Evolutionary conservation across 2,888 invertebrate species (phyloP).

Genomic region (Hirtodrosophila confusa): DNA sequence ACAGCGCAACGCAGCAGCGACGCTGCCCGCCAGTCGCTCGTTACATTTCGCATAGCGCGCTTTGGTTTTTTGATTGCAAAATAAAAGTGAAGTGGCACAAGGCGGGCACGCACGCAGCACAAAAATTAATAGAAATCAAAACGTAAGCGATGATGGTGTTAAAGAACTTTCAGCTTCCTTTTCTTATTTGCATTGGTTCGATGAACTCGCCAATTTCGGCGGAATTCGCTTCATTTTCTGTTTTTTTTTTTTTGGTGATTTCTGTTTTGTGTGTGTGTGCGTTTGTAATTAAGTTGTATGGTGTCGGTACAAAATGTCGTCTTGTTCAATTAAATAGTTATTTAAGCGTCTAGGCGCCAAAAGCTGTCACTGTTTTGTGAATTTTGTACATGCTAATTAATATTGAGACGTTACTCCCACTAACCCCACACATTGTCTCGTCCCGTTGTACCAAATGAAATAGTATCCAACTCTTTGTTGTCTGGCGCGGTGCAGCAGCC

Average conservation of each 20-base stretch:
- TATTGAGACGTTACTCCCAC: too few relatives aligned
- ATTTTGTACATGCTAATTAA: too few relatives aligned
- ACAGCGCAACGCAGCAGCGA: slow-evolving; percentile 20
- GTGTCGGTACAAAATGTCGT: too few relatives aligned
- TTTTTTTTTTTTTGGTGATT: not conserved
- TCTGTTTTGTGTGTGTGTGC: too few relatives aligned
- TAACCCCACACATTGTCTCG: too few relatives aligned
- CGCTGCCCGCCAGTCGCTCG: slow-evolving; percentile 52
- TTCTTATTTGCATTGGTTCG: slow-evolving; percentile 40
- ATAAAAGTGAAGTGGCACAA: slow-evolving; percentile 42
- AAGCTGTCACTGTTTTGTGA: too few relatives aligned
- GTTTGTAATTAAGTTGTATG: too few relatives aligned
- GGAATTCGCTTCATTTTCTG: slow-evolving; percentile 9
- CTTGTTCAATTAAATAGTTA: too few relatives aligned
- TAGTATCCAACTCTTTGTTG: too few relatives aligned
- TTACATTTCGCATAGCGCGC: slow-evolving; percentile 61
- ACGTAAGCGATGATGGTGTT: slow-evolving; percentile 30
- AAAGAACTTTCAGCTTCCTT: slow-evolving; percentile 50
- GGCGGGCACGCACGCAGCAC: slow-evolving; percentile 1
- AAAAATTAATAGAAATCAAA: slow-evolving; percentile 43
- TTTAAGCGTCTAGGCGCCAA: too few relatives aligned
- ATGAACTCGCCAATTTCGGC: slow-evolving; percentile 37
- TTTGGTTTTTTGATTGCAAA: slow-evolving; percentile 50
- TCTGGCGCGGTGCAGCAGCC: too few relatives aligned
- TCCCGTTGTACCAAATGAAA: too few relatives aligned